A percentile compares a stretch with the other conserved stretches of the same genome.
Conservation (phyloP, 1,140 invertebrate genomes). For the Apis mellifera region DNA sequence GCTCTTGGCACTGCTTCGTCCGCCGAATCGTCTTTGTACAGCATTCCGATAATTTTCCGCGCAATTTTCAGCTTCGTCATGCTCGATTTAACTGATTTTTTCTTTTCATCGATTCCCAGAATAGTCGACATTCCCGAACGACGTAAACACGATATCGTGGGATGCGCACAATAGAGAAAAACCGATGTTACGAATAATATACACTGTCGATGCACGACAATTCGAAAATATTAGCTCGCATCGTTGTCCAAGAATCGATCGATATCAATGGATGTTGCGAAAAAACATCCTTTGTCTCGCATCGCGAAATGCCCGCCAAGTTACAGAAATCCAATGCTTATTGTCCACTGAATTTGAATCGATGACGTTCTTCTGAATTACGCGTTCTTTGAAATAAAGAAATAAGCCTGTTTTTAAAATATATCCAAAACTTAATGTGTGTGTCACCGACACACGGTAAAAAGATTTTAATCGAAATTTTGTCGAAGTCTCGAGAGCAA, state of each 20-base stretch:
- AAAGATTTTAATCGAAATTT: slow-evolving; percentile 52
- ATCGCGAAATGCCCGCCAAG: background rate
- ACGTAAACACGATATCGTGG: background rate
- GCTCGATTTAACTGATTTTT: background rate
- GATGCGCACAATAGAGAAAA: background rate
- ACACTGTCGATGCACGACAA: background rate
- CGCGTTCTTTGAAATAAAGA: background rate
- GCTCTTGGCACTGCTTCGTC: background rate
- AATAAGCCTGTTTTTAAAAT: slow-evolving; percentile 16
- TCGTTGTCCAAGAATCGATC: slow-evolving; percentile 9
- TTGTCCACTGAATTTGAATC: background rate
- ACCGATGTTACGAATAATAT: background rate
- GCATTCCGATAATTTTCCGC: background rate
- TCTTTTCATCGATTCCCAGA: background rate
- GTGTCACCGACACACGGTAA: background rate
- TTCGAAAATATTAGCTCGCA: slow-evolving; percentile 6
- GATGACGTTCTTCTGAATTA: background rate
- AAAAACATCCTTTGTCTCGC: slow-evolving; percentile 29
- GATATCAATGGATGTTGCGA: background rate
- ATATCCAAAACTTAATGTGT: background rate
- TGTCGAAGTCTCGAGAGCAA: slow-evolving; percentile 6
- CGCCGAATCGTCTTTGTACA: background rate
- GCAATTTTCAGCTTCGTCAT: background rate
- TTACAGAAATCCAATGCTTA: background rate
- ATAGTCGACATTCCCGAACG: background rate